Percentiles rank a stretch among this genome's conserved stretches.
Evolutionary conservation across 2,797 vertebrate genomes (phyloP).

Genomic region (Carduelis carduelis): DNA sequence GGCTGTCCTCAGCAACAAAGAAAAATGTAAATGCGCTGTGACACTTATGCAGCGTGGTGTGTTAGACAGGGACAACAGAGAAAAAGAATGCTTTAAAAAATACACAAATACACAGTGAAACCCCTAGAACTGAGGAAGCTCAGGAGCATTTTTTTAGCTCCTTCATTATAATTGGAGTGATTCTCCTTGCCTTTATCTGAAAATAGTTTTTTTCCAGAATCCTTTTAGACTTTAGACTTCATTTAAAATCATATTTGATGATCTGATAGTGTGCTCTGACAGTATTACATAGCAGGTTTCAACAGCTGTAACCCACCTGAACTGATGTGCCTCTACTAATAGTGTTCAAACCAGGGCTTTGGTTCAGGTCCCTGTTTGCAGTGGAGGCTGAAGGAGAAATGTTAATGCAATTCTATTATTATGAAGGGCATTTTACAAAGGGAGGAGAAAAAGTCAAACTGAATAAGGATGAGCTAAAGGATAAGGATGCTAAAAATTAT

Average conservation of each 20-base stretch:
- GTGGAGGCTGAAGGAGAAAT: neutral
- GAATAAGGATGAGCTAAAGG: neutral
- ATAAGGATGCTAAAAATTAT: neutral
- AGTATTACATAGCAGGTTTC: neutral
- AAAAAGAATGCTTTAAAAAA: neutral
- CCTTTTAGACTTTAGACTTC: neutral
- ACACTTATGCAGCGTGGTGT: neutral
- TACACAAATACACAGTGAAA: neutral
- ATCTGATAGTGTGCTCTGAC: neutral
- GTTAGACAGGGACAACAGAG: neutral
- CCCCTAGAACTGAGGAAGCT: neutral
- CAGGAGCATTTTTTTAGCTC: neutral
- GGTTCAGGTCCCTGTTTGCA: neutral
- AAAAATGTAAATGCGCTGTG: neutral
- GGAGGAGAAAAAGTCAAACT: neutral
- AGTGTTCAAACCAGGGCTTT: neutral
- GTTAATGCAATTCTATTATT: neutral
- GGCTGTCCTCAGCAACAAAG: neutral
- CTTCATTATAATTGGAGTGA: neutral
- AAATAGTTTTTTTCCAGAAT: neutral
- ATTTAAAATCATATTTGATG: neutral
- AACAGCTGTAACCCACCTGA: neutral
- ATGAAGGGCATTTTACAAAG: neutral
- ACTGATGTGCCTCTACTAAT: neutral
- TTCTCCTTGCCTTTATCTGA: neutral